phyloP scores from a whole-genome alignment of 2,113 vertebrate species.

The Orycteropus afer region DNA sequence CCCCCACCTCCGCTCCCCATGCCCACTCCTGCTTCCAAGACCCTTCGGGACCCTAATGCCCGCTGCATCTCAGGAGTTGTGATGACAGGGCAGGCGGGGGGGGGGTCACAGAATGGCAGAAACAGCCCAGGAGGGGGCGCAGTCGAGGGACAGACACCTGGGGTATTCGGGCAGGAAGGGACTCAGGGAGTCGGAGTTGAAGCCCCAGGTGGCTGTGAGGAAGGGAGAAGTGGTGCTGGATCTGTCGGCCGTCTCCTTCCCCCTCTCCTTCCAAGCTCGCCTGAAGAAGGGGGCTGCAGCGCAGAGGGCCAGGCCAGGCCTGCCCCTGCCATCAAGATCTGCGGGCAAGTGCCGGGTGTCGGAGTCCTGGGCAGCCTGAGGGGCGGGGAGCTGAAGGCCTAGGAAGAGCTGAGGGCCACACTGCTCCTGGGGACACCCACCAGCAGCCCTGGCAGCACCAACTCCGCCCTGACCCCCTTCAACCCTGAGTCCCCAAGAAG shows the following conservation, averaged over 20 bases:
- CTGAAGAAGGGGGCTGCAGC: too few species aligned
- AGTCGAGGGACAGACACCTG: background rate
- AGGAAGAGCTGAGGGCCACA: background rate
- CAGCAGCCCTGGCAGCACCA: slow-evolving; percentile 49
- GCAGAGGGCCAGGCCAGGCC: background rate
- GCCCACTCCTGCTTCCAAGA: background rate
- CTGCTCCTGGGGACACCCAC: background rate
- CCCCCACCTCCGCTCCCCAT: background rate
- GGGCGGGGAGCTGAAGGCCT: slow-evolving; percentile 14
- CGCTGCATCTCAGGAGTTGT: background rate
- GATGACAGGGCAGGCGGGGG: background rate
- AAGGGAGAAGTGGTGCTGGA: background rate
- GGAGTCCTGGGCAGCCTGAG: background rate
- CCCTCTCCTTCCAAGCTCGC: background rate
- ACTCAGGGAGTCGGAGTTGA: background rate
- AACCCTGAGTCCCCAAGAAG: slow-evolving; percentile 81
- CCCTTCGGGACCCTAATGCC: background rate
- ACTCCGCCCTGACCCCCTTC: slow-evolving; percentile 58
- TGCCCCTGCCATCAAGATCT: fast-evolving
- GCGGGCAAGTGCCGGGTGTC: background rate
- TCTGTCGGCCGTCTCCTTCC: background rate
- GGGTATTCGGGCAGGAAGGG: background rate
- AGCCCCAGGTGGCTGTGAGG: background rate
- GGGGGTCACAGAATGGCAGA: background rate
- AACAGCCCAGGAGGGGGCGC: background rate